A percentile compares a stretch with the other conserved stretches of the same genome.
These are phyloP conservation scores for Cuniculus paca DNA, from an alignment of 2,797 vertebrate species.

Conservation along the genomic window DNA sequence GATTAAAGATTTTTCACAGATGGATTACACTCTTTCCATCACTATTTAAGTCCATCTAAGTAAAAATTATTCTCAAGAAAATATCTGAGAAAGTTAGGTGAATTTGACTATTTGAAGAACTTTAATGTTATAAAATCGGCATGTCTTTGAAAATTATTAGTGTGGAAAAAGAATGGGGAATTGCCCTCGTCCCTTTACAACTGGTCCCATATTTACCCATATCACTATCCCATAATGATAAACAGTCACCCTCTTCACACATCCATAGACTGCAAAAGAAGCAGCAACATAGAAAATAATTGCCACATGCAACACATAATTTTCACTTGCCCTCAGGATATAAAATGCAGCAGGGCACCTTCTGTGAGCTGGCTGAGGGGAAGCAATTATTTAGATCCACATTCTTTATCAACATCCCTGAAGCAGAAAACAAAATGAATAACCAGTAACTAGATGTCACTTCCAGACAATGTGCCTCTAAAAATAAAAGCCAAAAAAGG, in stretches of 20 bases:
- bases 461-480: conserved; percentile 47
- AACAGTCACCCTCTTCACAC: conserved; percentile 5
- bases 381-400: conserved; percentile 70
- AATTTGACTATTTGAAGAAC: neutral
- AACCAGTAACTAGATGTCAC: conserved; percentile 11
- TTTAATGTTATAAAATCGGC: neutral
- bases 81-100: conserved; percentile 11
- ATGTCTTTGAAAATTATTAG: neutral
- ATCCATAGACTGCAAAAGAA: neutral
- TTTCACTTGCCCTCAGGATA: conserved; percentile 62
- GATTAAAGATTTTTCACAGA: conserved; percentile 37
- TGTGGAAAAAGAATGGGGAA: neutral
- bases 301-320: neutral
- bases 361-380: conserved; percentile 10
- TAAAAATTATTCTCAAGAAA: conserved; percentile 61
- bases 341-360: conserved; percentile 46
- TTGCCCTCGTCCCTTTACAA: neutral
- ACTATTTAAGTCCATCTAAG: conserved; percentile 56
- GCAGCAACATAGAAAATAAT: conserved; percentile 55
- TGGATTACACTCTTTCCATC: conserved; percentile 47
- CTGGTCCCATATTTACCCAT: neutral
- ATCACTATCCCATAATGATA: neutral
- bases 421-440: conserved; percentile 63
- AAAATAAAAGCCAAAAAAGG: conserved; percentile 55
- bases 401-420: conserved; percentile 51